Conservation (phyloP, 2,113 vertebrate genomes). For the Periophthalmus modestus region DNA sequence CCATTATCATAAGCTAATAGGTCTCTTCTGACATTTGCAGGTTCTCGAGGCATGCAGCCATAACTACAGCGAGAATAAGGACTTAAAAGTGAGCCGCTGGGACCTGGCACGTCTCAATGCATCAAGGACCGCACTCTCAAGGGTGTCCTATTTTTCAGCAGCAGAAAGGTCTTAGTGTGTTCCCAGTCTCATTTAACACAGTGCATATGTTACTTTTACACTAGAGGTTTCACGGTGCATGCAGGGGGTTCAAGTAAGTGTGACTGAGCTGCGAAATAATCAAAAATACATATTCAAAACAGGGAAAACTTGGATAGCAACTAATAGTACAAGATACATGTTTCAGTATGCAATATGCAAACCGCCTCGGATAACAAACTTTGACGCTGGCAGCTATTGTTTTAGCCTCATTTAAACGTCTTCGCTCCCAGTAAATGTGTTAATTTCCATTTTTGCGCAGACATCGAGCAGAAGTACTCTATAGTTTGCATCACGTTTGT, state of each 20-base stretch:
- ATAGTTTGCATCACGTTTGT: background rate
- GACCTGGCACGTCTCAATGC: conserved; percentile 40
- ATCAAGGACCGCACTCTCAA: conserved; percentile 59
- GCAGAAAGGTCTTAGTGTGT: conserved; percentile 56
- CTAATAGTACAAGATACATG: too few species aligned
- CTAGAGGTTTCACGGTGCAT: conserved; percentile 6
- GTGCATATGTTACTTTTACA: conserved; percentile 37
- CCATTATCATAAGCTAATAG: conserved; percentile 67
- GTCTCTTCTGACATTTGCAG: conserved; percentile 61
- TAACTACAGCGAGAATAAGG: conserved; percentile 45
- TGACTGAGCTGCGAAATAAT: conserved; percentile 2
- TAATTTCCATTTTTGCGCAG: background rate
- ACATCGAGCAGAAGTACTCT: background rate
- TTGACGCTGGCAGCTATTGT: background rate
- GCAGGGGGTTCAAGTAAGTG: background rate
- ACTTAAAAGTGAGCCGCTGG: conserved; percentile 59
- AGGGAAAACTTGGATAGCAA: too few species aligned
- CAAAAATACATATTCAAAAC: background rate
- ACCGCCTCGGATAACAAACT: too few species aligned
- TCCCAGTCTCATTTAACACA: conserved; percentile 51
- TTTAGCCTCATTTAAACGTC: background rate
- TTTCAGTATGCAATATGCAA: background rate
- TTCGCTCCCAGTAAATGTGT: background rate
- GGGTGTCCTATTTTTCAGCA: conserved; percentile 56
- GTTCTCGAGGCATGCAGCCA: conserved; percentile 45